These are phyloP conservation scores for Recurvirostra avosetta DNA, from an alignment of 2,113 vertebrate genomes.

Conservation along the genomic window DNA sequence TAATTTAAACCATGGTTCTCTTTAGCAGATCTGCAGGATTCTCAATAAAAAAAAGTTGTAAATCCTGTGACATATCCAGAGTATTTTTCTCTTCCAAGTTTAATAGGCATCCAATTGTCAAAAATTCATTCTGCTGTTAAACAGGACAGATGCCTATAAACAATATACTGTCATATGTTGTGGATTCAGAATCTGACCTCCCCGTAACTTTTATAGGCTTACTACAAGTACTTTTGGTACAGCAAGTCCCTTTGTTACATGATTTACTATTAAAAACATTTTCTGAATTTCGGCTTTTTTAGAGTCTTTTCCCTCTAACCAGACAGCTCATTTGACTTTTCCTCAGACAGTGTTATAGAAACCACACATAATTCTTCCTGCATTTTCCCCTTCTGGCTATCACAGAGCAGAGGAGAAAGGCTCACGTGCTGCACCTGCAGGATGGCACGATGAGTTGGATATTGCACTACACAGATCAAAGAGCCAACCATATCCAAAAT, in stretches of 20 bases:
- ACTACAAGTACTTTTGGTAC: background rate
- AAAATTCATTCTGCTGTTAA: background rate
- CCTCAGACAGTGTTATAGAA: background rate
- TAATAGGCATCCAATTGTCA: background rate
- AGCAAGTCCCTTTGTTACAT: background rate
- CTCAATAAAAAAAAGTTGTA: background rate
- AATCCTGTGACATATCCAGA: background rate
- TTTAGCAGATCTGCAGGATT: background rate
- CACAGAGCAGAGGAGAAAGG: background rate
- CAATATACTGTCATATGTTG: background rate
- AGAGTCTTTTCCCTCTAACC: background rate
- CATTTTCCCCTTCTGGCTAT: background rate
- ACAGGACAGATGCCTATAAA: background rate
- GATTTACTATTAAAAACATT: background rate
- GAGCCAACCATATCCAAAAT: background rate
- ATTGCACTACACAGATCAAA: background rate
- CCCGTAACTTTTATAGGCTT: background rate
- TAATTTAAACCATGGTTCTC: background rate
- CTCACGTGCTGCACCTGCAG: background rate
- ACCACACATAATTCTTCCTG: background rate
- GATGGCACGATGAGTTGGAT: fast-evolving
- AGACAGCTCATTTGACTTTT: background rate
- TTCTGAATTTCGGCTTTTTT: background rate
- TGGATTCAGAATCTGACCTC: background rate
- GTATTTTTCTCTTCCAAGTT: background rate